A percentile compares a stretch with the other conserved stretches of the same genome.
Evolutionary conservation across 2,888 invertebrate species (phyloP).

Genomic region (Morpho deidamia): DNA sequence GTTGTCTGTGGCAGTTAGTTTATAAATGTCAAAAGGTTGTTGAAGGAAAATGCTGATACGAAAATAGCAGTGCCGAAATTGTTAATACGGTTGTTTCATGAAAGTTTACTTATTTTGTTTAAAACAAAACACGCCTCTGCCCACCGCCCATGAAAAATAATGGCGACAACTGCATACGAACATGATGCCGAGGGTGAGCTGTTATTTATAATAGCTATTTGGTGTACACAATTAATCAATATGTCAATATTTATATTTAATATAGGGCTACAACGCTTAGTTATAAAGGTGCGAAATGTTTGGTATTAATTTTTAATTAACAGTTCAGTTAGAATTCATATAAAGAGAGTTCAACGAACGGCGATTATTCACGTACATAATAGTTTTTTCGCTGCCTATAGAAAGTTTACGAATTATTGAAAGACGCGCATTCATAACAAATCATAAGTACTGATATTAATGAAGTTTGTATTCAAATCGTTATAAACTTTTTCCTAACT

Average conservation of each 20-base stretch:
- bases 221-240: slow-evolving; percentile 10
- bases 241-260: slow-evolving; percentile 18
- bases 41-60: slow-evolving; percentile 19
- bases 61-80: slow-evolving; percentile 23
- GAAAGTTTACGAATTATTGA: slow-evolving; percentile 4
- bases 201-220: slow-evolving; percentile 11
- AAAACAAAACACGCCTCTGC: background rate
- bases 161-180: slow-evolving; percentile 64
- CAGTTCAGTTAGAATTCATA: background rate
- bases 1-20: background rate
- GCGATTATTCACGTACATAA: background rate
- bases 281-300: background rate
- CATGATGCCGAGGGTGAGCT: slow-evolving; percentile 66
- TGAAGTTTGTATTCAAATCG: background rate
- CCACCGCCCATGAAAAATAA: slow-evolving; percentile 31
- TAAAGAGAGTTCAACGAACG: background rate
- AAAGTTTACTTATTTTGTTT: slow-evolving; percentile 14
- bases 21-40: slow-evolving; percentile 13
- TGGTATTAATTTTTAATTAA: background rate
- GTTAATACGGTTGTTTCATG: slow-evolving; percentile 17
- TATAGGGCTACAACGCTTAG: background rate
- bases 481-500: too few species aligned
- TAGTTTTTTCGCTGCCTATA: slow-evolving; percentile 1
- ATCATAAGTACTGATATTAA: background rate
- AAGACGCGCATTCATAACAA: background rate